Percentiles rank a stretch among this genome's conserved stretches.
phyloP scores from a whole-genome alignment of 2,113 vertebrate genomes.

The Thamnaconus septentrionalis region DNA sequence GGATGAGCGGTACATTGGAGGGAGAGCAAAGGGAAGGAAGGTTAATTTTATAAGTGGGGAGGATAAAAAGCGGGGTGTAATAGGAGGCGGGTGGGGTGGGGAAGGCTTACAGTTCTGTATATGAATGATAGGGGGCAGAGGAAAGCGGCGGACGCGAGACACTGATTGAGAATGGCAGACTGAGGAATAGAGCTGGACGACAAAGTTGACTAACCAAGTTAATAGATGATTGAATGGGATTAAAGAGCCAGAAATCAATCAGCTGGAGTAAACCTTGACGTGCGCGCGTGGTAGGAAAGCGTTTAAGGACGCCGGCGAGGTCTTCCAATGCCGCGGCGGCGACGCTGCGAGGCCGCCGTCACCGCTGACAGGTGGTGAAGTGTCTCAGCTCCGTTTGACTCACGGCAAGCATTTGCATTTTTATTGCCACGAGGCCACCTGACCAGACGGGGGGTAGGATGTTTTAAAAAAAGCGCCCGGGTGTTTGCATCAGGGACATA shows the following conservation, averaged over 20 bases:
- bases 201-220: neutral
- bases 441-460: neutral
- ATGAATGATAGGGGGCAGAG: neutral
- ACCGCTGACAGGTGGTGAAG: no score
- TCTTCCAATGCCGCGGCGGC: no score
- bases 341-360: no score
- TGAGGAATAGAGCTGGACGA: neutral
- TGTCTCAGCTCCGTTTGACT: no score
- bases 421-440: neutral
- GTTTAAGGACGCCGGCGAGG: no score
- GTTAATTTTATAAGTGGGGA: constrained; percentile 23
- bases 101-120: neutral
- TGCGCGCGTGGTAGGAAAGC: no score
- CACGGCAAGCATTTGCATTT: neutral
- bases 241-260: neutral
- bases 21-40: neutral
- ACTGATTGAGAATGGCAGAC: constrained; percentile 1
- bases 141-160: no score
- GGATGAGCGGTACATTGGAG: constrained; percentile 14
- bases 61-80: constrained; percentile 22
- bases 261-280: no score
- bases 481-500: neutral
- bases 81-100: neutral
- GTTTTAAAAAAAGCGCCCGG: neutral
- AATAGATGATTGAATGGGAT: neutral